A percentile compares a stretch with the other conserved stretches of the same genome.
Conservation (phyloP, 2,113 vertebrate genomes). For the Labeo catla region DNA sequence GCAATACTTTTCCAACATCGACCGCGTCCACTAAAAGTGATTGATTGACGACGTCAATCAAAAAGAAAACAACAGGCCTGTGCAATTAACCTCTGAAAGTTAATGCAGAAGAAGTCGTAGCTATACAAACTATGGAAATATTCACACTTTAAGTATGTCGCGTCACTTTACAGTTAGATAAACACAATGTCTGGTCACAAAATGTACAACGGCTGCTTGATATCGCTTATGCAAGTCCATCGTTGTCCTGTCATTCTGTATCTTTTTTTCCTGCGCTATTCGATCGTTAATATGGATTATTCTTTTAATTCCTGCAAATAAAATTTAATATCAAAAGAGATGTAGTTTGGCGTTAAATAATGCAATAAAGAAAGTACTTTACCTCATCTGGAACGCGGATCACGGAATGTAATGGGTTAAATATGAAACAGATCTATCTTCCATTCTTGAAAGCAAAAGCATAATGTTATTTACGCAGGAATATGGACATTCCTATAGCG, state of each 20-base stretch:
- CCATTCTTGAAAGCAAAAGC: constrained; percentile 66
- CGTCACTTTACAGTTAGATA: background rate
- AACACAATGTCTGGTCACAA: background rate
- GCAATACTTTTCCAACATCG: background rate
- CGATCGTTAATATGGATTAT: background rate
- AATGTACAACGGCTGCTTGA: background rate
- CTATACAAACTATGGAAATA: background rate
- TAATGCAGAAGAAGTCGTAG: background rate
- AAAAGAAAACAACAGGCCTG: constrained; percentile 35
- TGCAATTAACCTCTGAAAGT: constrained; percentile 14
- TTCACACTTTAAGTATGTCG: background rate
- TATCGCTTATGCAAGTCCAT: background rate
- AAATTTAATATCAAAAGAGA: background rate
- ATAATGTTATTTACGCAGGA: constrained; percentile 55
- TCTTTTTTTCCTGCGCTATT: background rate
- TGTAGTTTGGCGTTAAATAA: background rate
- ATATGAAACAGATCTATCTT: constrained; percentile 68
- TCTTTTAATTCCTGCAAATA: background rate
- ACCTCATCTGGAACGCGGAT: constrained; percentile 74
- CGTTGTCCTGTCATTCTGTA: constrained; percentile 18
- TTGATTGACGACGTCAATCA: constrained; percentile 20
- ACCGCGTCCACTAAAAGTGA: background rate
- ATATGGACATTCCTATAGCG: constrained; percentile 36
- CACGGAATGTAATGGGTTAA: constrained; percentile 72
- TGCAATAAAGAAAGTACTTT: constrained; percentile 56